These are phyloP conservation scores for Endomychus coccineus DNA, from an alignment of 2,888 invertebrate genomes.

Conservation along the genomic window DNA sequence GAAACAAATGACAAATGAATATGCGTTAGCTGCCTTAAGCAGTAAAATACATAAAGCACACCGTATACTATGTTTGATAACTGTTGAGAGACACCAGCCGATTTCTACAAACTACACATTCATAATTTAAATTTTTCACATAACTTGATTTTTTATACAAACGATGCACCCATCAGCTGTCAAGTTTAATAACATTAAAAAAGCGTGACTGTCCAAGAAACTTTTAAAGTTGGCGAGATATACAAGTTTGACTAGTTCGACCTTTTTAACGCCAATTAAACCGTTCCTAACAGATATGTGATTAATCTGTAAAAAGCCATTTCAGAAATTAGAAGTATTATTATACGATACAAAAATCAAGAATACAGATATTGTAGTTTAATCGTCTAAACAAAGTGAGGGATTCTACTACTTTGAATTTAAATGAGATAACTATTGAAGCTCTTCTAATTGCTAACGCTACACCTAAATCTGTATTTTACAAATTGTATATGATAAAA, in stretches of 20 bases:
- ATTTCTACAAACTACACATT: slow-evolving; percentile 25
- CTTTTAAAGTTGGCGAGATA: slow-evolving; percentile 7
- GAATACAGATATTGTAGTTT: slow-evolving; percentile 14
- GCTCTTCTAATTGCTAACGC: slow-evolving; percentile 24
- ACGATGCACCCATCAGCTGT: slow-evolving; percentile 18
- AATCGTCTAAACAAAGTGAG: slow-evolving; percentile 20
- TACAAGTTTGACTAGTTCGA: slow-evolving; percentile 10
- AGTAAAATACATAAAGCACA: slow-evolving; percentile 36
- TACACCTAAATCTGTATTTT: slow-evolving; percentile 37
- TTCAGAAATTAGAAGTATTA: slow-evolving; percentile 12
- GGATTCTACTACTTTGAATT: slow-evolving; percentile 21
- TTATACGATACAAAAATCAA: too few relatives aligned
- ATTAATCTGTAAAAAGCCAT: slow-evolving; percentile 15
- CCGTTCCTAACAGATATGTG: slow-evolving; percentile 12
- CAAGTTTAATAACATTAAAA: slow-evolving; percentile 1
- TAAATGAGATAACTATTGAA: slow-evolving; percentile 20
- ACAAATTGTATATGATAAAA: slow-evolving; percentile 44
- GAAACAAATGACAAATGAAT: slow-evolving; percentile 20
- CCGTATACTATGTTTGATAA: slow-evolving; percentile 30
- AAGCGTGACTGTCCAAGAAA: slow-evolving; percentile 2
- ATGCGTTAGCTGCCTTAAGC: slow-evolving; percentile 31
- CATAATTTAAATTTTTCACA: slow-evolving; percentile 19
- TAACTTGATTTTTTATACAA: slow-evolving; percentile 22
- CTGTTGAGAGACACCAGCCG: slow-evolving; percentile 6
- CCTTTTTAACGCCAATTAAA: slow-evolving; percentile 7